Evolutionary conservation across 2,113 vertebrate genomes (phyloP).

Genomic region (Lepus americanus): DNA sequence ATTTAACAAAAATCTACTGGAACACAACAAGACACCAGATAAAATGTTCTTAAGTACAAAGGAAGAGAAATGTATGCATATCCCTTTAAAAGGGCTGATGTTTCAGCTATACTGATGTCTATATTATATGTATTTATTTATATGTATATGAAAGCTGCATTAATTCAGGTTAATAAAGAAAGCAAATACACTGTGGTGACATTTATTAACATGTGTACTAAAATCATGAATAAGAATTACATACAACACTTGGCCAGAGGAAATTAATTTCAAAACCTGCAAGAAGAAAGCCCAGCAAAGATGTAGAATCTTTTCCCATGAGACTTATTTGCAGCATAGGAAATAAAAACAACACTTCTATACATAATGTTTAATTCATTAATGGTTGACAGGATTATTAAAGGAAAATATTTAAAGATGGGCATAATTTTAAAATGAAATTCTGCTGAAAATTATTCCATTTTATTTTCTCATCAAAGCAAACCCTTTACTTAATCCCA

Average conservation of each 20-base stretch:
- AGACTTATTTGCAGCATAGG: slow-evolving; percentile 62
- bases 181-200: slow-evolving; percentile 72
- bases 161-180: slow-evolving; percentile 86
- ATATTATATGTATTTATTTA: slow-evolving; percentile 17
- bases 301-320: slow-evolving; percentile 12
- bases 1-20: slow-evolving; percentile 82
- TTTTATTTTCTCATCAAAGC: slow-evolving; percentile 77
- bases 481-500: slow-evolving; percentile 59
- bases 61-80: slow-evolving; percentile 68
- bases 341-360: slow-evolving; percentile 61
- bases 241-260: slow-evolving; percentile 61
- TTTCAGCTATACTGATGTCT: slow-evolving; percentile 59
- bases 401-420: slow-evolving; percentile 74
- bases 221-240: slow-evolving; percentile 70
- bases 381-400: slow-evolving; percentile 73
- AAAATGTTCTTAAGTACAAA: slow-evolving; percentile 59
- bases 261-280: slow-evolving; percentile 79
- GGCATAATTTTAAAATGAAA: slow-evolving; percentile 43
- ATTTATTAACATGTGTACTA: slow-evolving; percentile 79
- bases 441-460: slow-evolving; percentile 61
- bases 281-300: slow-evolving; percentile 66
- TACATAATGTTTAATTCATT: slow-evolving; percentile 80
- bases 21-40: slow-evolving; percentile 71
- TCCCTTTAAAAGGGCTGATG: slow-evolving; percentile 73
- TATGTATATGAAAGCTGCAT: slow-evolving; percentile 80